phyloP scores from a whole-genome alignment of 2,113 vertebrate genomes.

The Scomber japonicus region DNA sequence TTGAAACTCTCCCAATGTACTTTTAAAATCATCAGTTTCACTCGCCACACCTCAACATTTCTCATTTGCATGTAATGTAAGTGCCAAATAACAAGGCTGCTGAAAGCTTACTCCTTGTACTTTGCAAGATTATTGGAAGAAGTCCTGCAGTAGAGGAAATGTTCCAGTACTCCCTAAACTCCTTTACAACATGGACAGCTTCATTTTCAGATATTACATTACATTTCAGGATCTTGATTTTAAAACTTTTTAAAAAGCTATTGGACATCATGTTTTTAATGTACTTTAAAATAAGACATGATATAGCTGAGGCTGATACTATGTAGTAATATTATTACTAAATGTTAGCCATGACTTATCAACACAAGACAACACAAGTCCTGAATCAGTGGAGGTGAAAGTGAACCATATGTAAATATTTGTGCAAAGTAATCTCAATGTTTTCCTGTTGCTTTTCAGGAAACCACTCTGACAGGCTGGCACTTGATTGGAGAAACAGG shows the following conservation, averaged over 20 bases:
- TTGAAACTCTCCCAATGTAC: neutral
- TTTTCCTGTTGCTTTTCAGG: constrained; percentile 47
- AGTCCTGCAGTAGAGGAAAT: neutral
- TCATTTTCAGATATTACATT: neutral
- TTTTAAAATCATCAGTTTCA: neutral
- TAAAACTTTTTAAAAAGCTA: neutral
- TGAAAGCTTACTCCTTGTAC: neutral
- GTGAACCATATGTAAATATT: neutral
- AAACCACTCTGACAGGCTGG: constrained; percentile 74
- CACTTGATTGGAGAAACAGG: constrained; percentile 71
- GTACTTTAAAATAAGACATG: constrained; percentile 2
- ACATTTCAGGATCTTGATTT: neutral
- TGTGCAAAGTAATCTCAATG: too few relatives aligned
- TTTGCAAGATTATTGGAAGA: neutral
- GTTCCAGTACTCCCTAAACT: neutral
- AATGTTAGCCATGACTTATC: neutral
- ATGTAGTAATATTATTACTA: neutral
- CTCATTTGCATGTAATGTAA: neutral
- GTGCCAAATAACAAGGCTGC: too few relatives aligned
- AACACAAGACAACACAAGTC: neutral
- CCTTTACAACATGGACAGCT: neutral
- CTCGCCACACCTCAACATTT: neutral
- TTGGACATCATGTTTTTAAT: neutral
- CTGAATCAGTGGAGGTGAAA: neutral
- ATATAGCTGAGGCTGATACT: neutral